Evolutionary conservation across 2,888 invertebrate genomes (phyloP).

Genomic region (Calephelis perditalis): DNA sequence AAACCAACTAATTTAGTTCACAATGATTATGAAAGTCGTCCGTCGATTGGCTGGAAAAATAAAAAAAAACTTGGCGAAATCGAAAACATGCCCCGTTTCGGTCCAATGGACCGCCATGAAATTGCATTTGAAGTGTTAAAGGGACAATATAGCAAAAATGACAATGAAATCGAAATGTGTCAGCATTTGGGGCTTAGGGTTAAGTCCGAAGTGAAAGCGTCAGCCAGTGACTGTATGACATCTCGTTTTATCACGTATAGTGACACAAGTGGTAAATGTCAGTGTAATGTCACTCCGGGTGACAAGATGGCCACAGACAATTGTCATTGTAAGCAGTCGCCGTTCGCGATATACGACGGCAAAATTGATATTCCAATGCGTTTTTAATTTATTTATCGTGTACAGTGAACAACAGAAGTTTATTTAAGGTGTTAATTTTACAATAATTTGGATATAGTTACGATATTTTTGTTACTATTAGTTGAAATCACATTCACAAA

Average conservation of each 20-base stretch:
- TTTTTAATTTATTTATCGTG: constrained; percentile 30
- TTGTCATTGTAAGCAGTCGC: constrained; percentile 35
- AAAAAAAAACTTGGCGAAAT: neutral
- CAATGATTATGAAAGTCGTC: neutral
- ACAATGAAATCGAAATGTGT: constrained; percentile 4
- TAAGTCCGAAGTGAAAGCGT: constrained; percentile 23
- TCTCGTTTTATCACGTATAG: neutral
- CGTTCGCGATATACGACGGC: constrained; percentile 45
- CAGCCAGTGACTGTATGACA: constrained; percentile 9
- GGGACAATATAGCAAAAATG: constrained; percentile 6
- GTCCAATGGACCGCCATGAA: constrained; percentile 2
- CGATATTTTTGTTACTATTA: too few species aligned
- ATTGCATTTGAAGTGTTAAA: constrained; percentile 4
- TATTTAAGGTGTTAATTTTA: neutral
- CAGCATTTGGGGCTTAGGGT: constrained; percentile 2
- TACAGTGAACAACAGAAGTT: constrained; percentile 11
- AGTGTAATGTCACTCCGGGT: constrained; percentile 24
- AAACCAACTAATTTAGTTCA: neutral
- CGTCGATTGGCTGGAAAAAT: too few species aligned
- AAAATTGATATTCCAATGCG: constrained; percentile 48
- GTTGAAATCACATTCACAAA: too few species aligned
- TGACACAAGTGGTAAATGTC: constrained; percentile 20
- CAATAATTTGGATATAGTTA: too few species aligned
- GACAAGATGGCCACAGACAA: constrained; percentile 34
- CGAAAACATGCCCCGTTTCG: neutral